Evolutionary conservation across 2,888 invertebrate species (phyloP).

Genomic region (Cylloceria caligata): DNA sequence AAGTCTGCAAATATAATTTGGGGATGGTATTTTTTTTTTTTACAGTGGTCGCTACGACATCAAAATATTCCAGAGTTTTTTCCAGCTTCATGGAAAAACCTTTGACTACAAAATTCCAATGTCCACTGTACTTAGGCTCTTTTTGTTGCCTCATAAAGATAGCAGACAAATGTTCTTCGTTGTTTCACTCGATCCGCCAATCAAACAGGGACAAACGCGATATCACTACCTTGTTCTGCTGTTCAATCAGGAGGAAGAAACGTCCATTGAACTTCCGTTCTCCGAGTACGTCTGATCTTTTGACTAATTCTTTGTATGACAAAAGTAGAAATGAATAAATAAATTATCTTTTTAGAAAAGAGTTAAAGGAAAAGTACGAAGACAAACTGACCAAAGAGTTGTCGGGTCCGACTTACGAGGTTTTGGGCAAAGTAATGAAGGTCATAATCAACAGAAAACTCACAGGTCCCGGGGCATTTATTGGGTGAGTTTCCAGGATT

Average conservation of each 20-base stretch:
- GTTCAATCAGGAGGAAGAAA: conserved; percentile 98
- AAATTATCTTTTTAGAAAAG: conserved; percentile 88
- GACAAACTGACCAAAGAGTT: conserved; percentile 96
- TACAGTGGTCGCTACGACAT: conserved; percentile 98
- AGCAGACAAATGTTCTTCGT: conserved; percentile 99
- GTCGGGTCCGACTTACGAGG: conserved; percentile 97
- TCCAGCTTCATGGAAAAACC: conserved; percentile 98
- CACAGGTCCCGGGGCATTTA: conserved; percentile 96
- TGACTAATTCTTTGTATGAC: conserved; percentile 12
- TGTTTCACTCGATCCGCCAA: conserved; percentile 98
- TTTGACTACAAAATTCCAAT: conserved; percentile 99
- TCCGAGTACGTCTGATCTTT: conserved; percentile 90
- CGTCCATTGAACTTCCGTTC: conserved; percentile 95
- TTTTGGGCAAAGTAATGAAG: conserved; percentile 98
- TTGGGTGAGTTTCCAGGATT: conserved; percentile 88
- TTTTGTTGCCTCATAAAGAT: conserved; percentile 98
- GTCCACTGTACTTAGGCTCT: conserved; percentile 97
- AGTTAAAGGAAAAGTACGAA: conserved; percentile 96
- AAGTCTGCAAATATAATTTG: no score
- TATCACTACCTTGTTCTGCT: conserved; percentile 98
- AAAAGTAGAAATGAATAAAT: background rate
- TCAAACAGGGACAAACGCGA: conserved; percentile 99
- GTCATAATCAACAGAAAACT: conserved; percentile 97
- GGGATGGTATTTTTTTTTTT: conserved; percentile 85
- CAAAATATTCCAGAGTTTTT: conserved; percentile 96